Evolutionary conservation across 2,888 invertebrate genomes (phyloP).

Genomic region (Calephelis perditalis): DNA sequence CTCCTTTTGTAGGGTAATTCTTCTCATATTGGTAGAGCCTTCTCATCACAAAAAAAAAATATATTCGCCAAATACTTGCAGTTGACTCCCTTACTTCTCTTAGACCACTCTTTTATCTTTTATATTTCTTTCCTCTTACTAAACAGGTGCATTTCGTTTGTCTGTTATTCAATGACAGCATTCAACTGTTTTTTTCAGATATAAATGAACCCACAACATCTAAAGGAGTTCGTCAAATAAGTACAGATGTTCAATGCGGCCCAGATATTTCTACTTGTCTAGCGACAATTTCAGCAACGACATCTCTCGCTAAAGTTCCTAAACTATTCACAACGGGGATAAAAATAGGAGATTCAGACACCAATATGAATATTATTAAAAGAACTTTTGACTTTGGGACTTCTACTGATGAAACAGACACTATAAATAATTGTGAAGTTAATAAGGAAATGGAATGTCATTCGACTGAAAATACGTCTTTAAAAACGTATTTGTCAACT

Average conservation of each 20-base stretch:
- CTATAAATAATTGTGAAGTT: constrained; percentile 14
- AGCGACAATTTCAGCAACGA: constrained; percentile 42
- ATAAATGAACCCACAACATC: constrained; percentile 69
- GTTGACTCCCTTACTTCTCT: too few species aligned
- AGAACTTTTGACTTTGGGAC: constrained; percentile 41
- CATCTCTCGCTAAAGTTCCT: constrained; percentile 43
- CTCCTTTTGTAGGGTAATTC: too few species aligned
- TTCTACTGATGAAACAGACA: constrained; percentile 26
- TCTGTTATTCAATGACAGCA: too few species aligned
- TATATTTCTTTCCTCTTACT: too few species aligned
- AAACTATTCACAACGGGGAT: constrained; percentile 41
- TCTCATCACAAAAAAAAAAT: too few species aligned
- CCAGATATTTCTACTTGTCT: constrained; percentile 42
- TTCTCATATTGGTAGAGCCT: too few species aligned
- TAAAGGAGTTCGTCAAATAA: constrained; percentile 60
- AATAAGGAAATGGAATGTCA: constrained; percentile 21
- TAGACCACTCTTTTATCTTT: too few species aligned
- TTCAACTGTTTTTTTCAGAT: constrained; percentile 41
- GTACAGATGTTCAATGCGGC: constrained; percentile 64
- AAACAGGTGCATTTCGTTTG: too few species aligned
- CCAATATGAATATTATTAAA: constrained; percentile 27
- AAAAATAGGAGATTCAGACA: constrained; percentile 42
- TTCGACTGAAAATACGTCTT: constrained; percentile 21
- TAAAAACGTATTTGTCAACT: constrained; percentile 32
- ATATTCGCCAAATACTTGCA: too few species aligned